Base-by-base conservation (phyloP, 2,888 invertebrate genomes). In the Xestia ashworthii region DNA sequence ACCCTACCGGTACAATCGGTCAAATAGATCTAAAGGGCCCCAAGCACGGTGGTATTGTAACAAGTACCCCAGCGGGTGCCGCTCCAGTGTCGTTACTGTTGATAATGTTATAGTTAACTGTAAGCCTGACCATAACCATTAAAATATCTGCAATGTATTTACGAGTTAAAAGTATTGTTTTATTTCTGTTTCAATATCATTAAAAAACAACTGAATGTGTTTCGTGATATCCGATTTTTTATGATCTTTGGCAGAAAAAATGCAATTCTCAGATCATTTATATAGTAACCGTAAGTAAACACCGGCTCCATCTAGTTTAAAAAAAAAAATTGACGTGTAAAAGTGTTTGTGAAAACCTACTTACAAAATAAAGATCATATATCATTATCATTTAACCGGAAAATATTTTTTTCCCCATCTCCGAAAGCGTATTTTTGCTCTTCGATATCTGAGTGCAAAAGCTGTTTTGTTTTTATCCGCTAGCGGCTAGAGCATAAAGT, bases 41-140 rank as follows among this genome's bases (percentile, higher is more conserved):
- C 76, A 74, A 65, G 25, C 71, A 22, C 74, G 76, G 32, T 85
- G 87, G 81, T 69, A 73, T 16, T 86, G 85, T 48, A 86, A 60
- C 4, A 16, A 60, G 60, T 32, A 60, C 32, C 14, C 14, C 60
- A 32, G 60, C 9, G 19, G 60, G 4, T 65, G n/a, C 65, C n/a
- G 64, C 41, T 14, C 65, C 38, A 65, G 44, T 65, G 14, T 76
- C 3, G 19, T 60, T 1, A 84, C 79, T 2, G 2, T 70, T 3
- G 70, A 67, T 1, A 58, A 58, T 46, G 38, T 70, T 5, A 79
- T 84, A 8, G 16, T 82, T 62, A 12, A 12, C 64, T 41, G 71
- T 68, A 69, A 60, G 2, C 48, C 48, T 5, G 76, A 74, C 11
- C 82, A 84, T 66, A 82, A 78, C 19, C 83, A 77, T 38, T 71